Evolutionary conservation across 2,888 invertebrate genomes (phyloP).

Genomic region (Diploptera punctata): DNA sequence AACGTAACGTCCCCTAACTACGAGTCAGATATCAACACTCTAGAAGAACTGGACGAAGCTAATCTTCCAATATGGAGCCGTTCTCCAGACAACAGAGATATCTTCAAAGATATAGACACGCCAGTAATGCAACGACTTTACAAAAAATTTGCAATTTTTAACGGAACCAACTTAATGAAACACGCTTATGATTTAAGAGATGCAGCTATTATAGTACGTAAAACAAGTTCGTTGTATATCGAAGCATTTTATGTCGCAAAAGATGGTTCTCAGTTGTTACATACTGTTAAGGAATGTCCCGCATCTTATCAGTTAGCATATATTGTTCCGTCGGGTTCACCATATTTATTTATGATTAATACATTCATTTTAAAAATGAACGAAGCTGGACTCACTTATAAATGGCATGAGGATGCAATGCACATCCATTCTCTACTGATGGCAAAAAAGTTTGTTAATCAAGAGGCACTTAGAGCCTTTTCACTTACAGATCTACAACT

Average conservation of each 20-base stretch:
- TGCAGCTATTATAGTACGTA: conserved; percentile 9
- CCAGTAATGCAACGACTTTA: background rate
- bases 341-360: conserved; percentile 53
- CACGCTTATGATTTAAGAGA: conserved; percentile 3
- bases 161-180: conserved; percentile 10
- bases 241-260: background rate
- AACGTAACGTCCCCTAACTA: conserved; percentile 55
- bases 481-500: conserved; percentile 9
- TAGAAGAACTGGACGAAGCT: conserved; percentile 54
- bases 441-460: background rate
- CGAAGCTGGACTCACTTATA: conserved; percentile 53
- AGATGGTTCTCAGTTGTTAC: conserved; percentile 53
- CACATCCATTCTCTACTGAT: background rate
- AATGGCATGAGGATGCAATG: conserved; percentile 54
- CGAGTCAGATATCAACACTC: conserved; percentile 55
- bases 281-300: conserved; percentile 57
- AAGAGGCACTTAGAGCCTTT: conserved; percentile 13
- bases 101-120: conserved; percentile 49
- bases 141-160: conserved; percentile 6
- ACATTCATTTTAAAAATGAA: conserved; percentile 50
- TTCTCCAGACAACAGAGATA: conserved; percentile 49
- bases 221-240: conserved; percentile 1
- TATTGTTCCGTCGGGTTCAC: conserved; percentile 55
- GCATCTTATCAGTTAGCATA: conserved; percentile 55
- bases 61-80: conserved; percentile 53